Evolutionary conservation across 2,888 invertebrate species (phyloP).

Genomic region (Drosophila antonietae): DNA sequence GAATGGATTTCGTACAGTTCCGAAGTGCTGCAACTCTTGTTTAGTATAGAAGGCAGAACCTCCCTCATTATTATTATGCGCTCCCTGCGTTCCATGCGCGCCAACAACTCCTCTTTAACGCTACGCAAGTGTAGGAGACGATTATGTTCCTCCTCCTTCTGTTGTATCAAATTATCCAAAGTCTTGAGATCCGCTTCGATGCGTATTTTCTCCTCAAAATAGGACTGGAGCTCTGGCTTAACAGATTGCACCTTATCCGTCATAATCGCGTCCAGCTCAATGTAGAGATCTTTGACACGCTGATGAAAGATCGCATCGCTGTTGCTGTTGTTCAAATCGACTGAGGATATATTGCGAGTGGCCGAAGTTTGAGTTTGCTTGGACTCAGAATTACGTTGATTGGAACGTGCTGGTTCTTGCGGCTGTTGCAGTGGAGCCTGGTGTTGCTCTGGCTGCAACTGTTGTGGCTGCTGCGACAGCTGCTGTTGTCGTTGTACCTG

Average conservation of each 20-base stretch:
- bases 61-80: slow-evolving; percentile 86
- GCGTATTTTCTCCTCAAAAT: slow-evolving; percentile 88
- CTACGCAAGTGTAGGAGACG: slow-evolving; percentile 92
- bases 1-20: slow-evolving; percentile 56
- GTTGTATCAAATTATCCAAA: slow-evolving; percentile 89
- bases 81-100: slow-evolving; percentile 89
- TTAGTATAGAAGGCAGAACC: slow-evolving; percentile 60
- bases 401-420: slow-evolving; percentile 2
- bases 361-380: slow-evolving; percentile 25
- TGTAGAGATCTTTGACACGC: slow-evolving; percentile 70
- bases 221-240: slow-evolving; percentile 87
- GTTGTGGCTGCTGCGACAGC: not conserved
- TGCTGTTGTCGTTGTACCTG: not conserved
- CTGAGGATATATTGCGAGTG: slow-evolving; percentile 22
- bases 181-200: slow-evolving; percentile 89
- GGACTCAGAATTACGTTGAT: slow-evolving; percentile 17
- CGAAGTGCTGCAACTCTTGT: slow-evolving; percentile 40
- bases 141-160: slow-evolving; percentile 95
- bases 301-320: slow-evolving; percentile 73
- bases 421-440: not conserved
- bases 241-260: slow-evolving; percentile 85
- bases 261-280: slow-evolving; percentile 67
- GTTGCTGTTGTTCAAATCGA: slow-evolving; percentile 54
- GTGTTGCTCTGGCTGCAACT: not conserved
- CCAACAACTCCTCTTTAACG: slow-evolving; percentile 92